phyloP scores from a whole-genome alignment of 2,113 vertebrate species.

The Mustela nigripes region DNA sequence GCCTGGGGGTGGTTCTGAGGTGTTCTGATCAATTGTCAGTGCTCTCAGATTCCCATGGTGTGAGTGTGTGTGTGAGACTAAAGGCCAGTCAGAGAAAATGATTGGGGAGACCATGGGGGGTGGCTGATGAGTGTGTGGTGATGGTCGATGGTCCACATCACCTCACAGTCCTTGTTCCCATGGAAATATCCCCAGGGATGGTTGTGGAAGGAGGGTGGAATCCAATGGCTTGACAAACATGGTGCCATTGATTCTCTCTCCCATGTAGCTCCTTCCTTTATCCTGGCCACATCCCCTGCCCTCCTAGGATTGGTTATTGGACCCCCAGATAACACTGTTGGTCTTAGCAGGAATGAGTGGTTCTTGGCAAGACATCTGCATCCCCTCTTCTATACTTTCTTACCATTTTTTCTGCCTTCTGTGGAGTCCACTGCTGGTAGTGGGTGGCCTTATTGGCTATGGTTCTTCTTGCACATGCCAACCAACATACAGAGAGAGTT shows the following conservation, averaged over 20 bases:
- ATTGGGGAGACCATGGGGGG: background rate
- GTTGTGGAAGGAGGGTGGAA: background rate
- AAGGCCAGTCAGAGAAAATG: background rate
- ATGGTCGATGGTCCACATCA: background rate
- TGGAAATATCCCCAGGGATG: background rate
- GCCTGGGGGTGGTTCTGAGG: background rate
- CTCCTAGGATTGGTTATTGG: background rate
- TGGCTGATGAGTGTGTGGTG: background rate
- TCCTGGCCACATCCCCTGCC: background rate
- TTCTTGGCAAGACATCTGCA: background rate
- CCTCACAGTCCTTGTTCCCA: background rate
- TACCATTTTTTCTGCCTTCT: background rate
- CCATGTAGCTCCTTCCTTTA: background rate
- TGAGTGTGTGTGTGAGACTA: background rate
- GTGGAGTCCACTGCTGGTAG: background rate
- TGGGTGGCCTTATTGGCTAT: slow-evolving; percentile 37
- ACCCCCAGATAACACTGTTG: background rate
- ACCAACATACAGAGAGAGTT: background rate
- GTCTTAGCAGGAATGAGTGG: background rate
- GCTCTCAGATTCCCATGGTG: background rate
- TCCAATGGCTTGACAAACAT: rapidly evolving
- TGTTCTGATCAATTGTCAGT: background rate
- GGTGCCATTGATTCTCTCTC: background rate
- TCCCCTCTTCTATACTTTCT: background rate
- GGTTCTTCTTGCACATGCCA: slow-evolving; percentile 14